Evolutionary conservation across 2,113 vertebrate genomes (phyloP), one percentile per base, ranked within the genome.

Genomic region (Castor canadensis): DNA sequence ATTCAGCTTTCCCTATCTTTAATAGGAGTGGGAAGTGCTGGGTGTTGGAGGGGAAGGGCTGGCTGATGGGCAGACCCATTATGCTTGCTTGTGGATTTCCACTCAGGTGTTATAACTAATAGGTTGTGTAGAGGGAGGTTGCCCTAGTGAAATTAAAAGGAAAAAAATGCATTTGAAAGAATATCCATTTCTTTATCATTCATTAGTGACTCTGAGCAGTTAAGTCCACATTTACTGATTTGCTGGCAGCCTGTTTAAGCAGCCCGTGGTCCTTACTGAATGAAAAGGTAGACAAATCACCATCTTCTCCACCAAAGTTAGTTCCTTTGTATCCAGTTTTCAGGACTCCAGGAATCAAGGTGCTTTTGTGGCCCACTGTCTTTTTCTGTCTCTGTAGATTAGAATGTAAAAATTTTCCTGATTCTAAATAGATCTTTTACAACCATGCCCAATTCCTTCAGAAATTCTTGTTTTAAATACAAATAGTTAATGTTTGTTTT

Each of bases 81-180:
- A 47, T 58, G 43, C 9, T 71, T 5, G 28, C 52, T 54, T 72
- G 7, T 62, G 26, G 1, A 1, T 43, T 75, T 93, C 60, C 32
- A 32, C 28, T 86, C 66, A 62, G 76, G 60, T 73, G 88, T 94
- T 95, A 67, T 92, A 88, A 93, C 43, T n/a, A 69, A 43, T 76
- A n/a, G 56, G 22, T 45, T 82, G 6, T 71, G 64, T 67, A 93
- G 30, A 64, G 40, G 54, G 56, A n/a, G 52, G 75, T 92, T n/a
- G 40, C 49, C 28, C 62, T 58, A 15, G 60, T 93, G 52, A 89
- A 71, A 91, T 85, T 45, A 56, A 92, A 96, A 95, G 58, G 8
- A 40, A 72, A 94, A 89, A 87, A 66, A 56, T 30, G 7, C 40
- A 38, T 82, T 87, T 75, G 52, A 95, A 90, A 91, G 72, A 88